Evolutionary conservation across 1,140 invertebrate species (phyloP).

Genomic region (Ericerus pela): DNA sequence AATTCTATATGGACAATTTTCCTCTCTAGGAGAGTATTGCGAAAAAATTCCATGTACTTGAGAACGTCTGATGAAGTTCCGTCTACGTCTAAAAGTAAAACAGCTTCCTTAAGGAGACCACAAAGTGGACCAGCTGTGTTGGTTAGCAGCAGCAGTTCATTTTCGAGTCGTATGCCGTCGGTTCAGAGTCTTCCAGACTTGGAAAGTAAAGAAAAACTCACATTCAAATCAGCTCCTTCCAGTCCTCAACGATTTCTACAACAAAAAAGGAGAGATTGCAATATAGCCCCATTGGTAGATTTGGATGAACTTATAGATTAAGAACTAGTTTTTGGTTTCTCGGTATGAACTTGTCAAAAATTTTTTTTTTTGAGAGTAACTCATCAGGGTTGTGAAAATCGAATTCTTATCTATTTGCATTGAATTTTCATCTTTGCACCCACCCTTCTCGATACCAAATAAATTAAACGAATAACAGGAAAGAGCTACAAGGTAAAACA

Average conservation of each 20-base stretch:
- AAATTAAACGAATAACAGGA: no score
- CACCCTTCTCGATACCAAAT: no score
- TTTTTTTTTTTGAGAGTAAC: no score
- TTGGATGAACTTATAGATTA: not conserved
- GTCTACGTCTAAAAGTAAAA: not conserved
- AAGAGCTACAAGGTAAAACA: no score
- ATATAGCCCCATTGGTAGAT: conserved; percentile 2
- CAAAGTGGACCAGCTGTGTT: not conserved
- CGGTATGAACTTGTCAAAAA: no score
- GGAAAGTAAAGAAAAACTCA: not conserved
- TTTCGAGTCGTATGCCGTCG: not conserved
- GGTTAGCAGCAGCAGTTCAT: not conserved
- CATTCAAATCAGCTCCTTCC: not conserved
- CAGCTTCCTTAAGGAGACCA: not conserved
- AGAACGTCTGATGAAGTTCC: not conserved
- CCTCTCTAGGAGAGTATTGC: not conserved
- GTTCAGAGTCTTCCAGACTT: not conserved
- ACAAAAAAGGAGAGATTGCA: not conserved
- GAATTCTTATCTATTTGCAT: no score
- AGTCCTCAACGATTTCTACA: not conserved
- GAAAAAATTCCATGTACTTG: not conserved
- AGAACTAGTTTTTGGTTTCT: no score
- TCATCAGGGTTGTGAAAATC: no score
- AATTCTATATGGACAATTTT: no score
- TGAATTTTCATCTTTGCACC: no score